Conservation (phyloP, 2,888 invertebrate genomes). For the Hesperia comma region DNA sequence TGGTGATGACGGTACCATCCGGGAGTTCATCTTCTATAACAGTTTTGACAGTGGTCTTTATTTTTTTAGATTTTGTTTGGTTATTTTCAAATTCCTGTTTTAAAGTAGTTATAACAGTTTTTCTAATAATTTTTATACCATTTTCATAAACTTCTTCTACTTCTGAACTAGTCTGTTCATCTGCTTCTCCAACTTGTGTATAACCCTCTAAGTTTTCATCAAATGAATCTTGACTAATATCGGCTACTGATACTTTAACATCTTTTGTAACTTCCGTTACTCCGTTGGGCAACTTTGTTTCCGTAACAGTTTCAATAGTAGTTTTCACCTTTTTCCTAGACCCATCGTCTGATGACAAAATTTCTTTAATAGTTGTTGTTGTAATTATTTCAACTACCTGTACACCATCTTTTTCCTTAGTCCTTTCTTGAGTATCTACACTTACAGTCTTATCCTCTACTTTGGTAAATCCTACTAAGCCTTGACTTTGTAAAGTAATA, state of each 20-base stretch:
- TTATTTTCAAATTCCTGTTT: slow-evolving; percentile 67
- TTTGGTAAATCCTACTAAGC: slow-evolving; percentile 54
- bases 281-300: slow-evolving; percentile 66
- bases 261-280: slow-evolving; percentile 72
- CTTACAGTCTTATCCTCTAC: slow-evolving; percentile 62
- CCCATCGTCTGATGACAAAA: slow-evolving; percentile 50
- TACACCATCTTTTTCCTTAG: slow-evolving; percentile 57
- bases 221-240: slow-evolving; percentile 60
- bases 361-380: slow-evolving; percentile 71
- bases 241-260: slow-evolving; percentile 69
- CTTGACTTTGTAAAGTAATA: slow-evolving; percentile 46
- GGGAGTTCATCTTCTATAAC: slow-evolving; percentile 70
- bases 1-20: slow-evolving; percentile 71
- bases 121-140: slow-evolving; percentile 61
- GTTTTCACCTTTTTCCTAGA: slow-evolving; percentile 48
- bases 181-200: slow-evolving; percentile 57
- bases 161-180: slow-evolving; percentile 57
- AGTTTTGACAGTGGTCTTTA: slow-evolving; percentile 63
- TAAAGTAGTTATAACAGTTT: slow-evolving; percentile 65
- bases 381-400: slow-evolving; percentile 66
- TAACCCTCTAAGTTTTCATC: slow-evolving; percentile 67
- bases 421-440: slow-evolving; percentile 62
- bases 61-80: slow-evolving; percentile 58
- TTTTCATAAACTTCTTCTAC: slow-evolving; percentile 60
- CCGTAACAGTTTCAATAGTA: slow-evolving; percentile 64